Conservation (phyloP, 2,888 invertebrate genomes). For the Schizotus pectinicornis region DNA sequence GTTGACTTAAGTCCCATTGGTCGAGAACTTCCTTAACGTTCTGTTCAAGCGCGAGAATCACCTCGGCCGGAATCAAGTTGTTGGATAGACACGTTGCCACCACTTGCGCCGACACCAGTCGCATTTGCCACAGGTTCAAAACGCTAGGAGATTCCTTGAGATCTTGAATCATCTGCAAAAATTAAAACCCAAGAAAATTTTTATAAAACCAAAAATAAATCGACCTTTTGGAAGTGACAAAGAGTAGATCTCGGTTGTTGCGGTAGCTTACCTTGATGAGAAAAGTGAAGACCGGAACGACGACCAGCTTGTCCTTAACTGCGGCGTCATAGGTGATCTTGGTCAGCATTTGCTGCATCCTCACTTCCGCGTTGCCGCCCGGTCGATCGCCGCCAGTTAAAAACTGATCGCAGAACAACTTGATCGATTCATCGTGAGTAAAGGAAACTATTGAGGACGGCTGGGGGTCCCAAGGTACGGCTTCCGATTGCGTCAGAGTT, state of each 20-base stretch:
- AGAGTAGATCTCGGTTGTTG: too few species aligned
- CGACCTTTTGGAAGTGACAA: too few species aligned
- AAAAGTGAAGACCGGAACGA: slow-evolving; percentile 75
- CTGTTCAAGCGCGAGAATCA: slow-evolving; percentile 68
- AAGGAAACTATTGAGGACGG: slow-evolving; percentile 75
- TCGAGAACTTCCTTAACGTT: slow-evolving; percentile 63
- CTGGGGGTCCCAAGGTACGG: slow-evolving; percentile 71
- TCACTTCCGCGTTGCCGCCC: slow-evolving; percentile 55
- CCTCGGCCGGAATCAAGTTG: slow-evolving; percentile 66
- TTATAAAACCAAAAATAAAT: too few species aligned
- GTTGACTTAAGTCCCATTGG: slow-evolving; percentile 53
- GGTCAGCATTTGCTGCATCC: slow-evolving; percentile 67
- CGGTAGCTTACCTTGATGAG: slow-evolving; percentile 68
- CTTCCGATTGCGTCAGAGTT: slow-evolving; percentile 76
- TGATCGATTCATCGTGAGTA: slow-evolving; percentile 74
- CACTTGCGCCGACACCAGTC: slow-evolving; percentile 66
- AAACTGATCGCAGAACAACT: slow-evolving; percentile 74
- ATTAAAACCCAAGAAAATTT: slow-evolving; percentile 24
- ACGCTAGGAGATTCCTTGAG: slow-evolving; percentile 59
- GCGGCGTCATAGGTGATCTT: slow-evolving; percentile 81
- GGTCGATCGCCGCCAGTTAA: slow-evolving; percentile 49
- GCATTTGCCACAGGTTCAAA: slow-evolving; percentile 77
- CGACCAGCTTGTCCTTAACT: slow-evolving; percentile 77
- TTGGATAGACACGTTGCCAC: slow-evolving; percentile 47
- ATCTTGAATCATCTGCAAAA: slow-evolving; percentile 47